Evolutionary conservation across 2,888 invertebrate genomes (phyloP).

Genomic region (Schrankia costaestrigalis): DNA sequence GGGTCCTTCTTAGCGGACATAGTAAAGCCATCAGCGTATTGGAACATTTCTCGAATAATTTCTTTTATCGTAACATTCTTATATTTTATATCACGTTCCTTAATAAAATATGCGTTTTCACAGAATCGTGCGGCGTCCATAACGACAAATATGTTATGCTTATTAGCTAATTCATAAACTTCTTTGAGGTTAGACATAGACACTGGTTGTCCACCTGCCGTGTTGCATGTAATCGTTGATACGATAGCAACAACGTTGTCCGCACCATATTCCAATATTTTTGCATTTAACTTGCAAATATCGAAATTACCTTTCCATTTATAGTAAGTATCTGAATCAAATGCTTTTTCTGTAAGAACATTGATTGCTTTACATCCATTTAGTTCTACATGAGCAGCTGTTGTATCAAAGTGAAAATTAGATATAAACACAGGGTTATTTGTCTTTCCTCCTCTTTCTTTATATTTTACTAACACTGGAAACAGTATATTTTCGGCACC

Average conservation of each 20-base stretch:
- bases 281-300: constrained; percentile 2
- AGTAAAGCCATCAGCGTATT: constrained; percentile 9
- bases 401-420: constrained; percentile 15
- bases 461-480: constrained; percentile 8
- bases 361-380: constrained; percentile 8
- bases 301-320: constrained; percentile 12
- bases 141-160: constrained; percentile 7
- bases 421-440: constrained; percentile 8
- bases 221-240: constrained; percentile 9
- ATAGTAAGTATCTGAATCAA: constrained; percentile 6
- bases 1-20: constrained; percentile 12
- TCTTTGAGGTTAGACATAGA: constrained; percentile 9
- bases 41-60: constrained; percentile 7
- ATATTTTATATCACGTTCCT: constrained; percentile 6
- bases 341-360: constrained; percentile 7
- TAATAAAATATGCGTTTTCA: constrained; percentile 14
- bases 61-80: constrained; percentile 4
- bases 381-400: constrained; percentile 10
- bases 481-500: constrained; percentile 12
- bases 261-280: constrained; percentile 4
- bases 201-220: constrained; percentile 9
- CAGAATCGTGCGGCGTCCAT: constrained; percentile 11
- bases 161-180: constrained; percentile 8
- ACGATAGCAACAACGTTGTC: constrained; percentile 8
- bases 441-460: constrained; percentile 1